phyloP scores from a whole-genome alignment of 1,140 invertebrate genomes.

The Pseudoatta argentina region DNA sequence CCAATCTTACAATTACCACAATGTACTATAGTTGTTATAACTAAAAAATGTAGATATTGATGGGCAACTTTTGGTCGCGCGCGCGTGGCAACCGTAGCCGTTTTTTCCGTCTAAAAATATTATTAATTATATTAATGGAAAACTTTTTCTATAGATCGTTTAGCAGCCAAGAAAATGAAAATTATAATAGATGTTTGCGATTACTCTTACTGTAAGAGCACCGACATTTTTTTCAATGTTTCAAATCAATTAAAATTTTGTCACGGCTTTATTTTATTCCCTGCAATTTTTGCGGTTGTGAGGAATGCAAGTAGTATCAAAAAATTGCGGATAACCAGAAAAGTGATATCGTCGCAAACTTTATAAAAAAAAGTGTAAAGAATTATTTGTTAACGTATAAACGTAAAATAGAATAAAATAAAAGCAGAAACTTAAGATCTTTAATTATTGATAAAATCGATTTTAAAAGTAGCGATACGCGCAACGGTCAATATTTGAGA shows the following conservation, averaged over 20 bases:
- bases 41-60: too few relatives aligned
- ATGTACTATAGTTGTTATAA: too few relatives aligned
- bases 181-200: background rate
- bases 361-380: too few relatives aligned
- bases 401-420: slow-evolving; percentile 1
- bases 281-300: background rate
- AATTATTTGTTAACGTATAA: slow-evolving; percentile 5
- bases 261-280: background rate
- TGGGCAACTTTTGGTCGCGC: too few relatives aligned
- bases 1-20: too few relatives aligned
- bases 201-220: background rate
- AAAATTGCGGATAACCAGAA: slow-evolving; percentile 1
- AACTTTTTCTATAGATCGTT: slow-evolving; percentile 72
- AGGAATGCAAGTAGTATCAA: background rate
- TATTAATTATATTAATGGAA: slow-evolving; percentile 66
- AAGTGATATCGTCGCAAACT: background rate
- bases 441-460: slow-evolving; percentile 35
- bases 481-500: slow-evolving; percentile 35
- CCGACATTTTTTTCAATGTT: background rate
- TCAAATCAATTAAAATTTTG: background rate
- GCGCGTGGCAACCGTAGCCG: too few relatives aligned
- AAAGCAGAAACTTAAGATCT: background rate
- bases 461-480: background rate
- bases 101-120: slow-evolving; percentile 66
- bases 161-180: slow-evolving; percentile 43